A percentile compares a stretch with the other conserved stretches of the same genome.
These are phyloP conservation scores for Eulacestoma nigropectus DNA, from an alignment of 2,113 vertebrate genomes.

Conservation along the genomic window DNA sequence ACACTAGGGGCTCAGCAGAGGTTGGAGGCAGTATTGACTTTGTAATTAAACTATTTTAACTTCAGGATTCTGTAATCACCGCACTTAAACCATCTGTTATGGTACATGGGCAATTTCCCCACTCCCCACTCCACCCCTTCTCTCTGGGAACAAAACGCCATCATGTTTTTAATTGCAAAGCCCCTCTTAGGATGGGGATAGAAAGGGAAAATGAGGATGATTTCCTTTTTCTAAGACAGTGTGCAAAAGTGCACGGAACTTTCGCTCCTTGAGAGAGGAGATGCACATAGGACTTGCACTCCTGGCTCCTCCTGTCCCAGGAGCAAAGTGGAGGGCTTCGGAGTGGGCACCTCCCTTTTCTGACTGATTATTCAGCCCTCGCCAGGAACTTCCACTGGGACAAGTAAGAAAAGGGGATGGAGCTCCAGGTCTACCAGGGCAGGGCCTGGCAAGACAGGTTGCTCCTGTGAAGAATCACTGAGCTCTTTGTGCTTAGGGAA, in stretches of 20 bases:
- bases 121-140: constrained; percentile 30
- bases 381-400: not conserved
- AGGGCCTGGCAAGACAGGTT: not conserved
- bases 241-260: accelerated
- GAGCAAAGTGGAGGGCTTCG: not conserved
- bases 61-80: constrained; percentile 97
- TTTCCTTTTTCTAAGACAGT: not conserved
- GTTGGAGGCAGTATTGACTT: constrained; percentile 97
- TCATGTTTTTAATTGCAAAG: constrained; percentile 6
- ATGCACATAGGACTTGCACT: accelerated
- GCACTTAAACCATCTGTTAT: constrained; percentile 96
- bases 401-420: not conserved
- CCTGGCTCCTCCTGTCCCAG: not conserved
- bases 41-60: constrained; percentile 99
- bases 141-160: not conserved
- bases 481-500: not conserved
- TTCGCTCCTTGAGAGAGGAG: accelerated
- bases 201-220: not conserved
- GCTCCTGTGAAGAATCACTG: not conserved
- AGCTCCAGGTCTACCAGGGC: not conserved
- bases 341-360: not conserved
- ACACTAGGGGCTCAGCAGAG: constrained; percentile 84
- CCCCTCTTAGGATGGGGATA: not conserved
- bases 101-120: constrained; percentile 54
- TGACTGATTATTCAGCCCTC: not conserved